A percentile compares a stretch with the other conserved stretches of the same genome.
Conservation (phyloP, 2,888 invertebrate genomes). For the Volucella inflata region DNA sequence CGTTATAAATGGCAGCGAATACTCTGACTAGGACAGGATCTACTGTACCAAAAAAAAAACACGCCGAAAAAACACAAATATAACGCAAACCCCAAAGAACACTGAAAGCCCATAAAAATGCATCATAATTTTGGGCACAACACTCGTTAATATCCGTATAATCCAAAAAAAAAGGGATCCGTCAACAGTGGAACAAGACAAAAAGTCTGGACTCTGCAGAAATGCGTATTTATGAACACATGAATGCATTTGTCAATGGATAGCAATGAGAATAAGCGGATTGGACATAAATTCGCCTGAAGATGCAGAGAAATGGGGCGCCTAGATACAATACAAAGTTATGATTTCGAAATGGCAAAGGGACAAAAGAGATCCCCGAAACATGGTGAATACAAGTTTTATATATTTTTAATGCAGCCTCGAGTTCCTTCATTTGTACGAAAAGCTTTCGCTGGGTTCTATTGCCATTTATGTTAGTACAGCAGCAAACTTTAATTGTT, state of each 20-base stretch:
- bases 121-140: conserved; percentile 82
- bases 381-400: no score
- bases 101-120: conserved; percentile 84
- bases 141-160: conserved; percentile 71
- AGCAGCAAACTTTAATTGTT: no score
- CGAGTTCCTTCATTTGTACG: no score
- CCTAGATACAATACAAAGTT: no score
- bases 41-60: conserved; percentile 15
- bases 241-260: conserved; percentile 59
- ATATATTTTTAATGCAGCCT: no score
- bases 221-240: conserved; percentile 66
- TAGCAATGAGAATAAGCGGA: conserved; percentile 5
- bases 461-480: no score
- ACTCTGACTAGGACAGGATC: conserved; percentile 64
- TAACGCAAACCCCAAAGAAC: conserved; percentile 79
- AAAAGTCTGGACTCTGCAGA: conserved; percentile 47
- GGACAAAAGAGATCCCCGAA: no score
- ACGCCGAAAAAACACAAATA: conserved; percentile 25
- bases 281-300: background rate
- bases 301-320: background rate
- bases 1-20: conserved; percentile 72
- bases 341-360: no score
- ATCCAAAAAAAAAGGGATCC: conserved; percentile 57
- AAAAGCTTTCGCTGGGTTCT: no score
- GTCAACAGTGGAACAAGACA: conserved; percentile 61